phyloP scores from a whole-genome alignment of 2,888 invertebrate species.

The Mystacides longicornis region DNA sequence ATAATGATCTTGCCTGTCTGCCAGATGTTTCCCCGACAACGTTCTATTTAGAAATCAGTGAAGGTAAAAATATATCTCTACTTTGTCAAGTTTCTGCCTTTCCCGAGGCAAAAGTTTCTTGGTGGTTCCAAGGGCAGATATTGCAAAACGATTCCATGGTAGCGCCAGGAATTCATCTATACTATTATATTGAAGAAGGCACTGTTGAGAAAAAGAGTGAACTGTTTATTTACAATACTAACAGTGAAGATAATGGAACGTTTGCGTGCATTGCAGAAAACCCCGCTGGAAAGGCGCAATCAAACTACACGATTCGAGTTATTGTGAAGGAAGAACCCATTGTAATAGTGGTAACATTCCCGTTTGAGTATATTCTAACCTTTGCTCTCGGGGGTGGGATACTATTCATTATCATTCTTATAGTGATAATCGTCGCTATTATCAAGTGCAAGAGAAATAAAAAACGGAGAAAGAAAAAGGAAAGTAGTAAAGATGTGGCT shows the following conservation, averaged over 20 bases:
- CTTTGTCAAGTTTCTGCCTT: slow-evolving; percentile 73
- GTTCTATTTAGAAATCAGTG: slow-evolving; percentile 67
- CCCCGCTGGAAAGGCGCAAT: slow-evolving; percentile 68
- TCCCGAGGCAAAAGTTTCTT: slow-evolving; percentile 73
- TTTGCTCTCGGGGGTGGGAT: slow-evolving; percentile 59
- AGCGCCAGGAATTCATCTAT: slow-evolving; percentile 58
- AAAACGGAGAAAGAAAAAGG: slow-evolving; percentile 47
- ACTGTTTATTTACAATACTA: slow-evolving; percentile 69
- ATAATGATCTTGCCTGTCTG: slow-evolving; percentile 70
- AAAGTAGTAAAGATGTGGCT: slow-evolving; percentile 55
- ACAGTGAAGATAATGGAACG: slow-evolving; percentile 74
- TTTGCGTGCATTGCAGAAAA: slow-evolving; percentile 83
- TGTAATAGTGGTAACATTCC: slow-evolving; percentile 59
- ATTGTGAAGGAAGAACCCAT: slow-evolving; percentile 66
- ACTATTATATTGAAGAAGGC: slow-evolving; percentile 67
- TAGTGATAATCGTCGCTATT: slow-evolving; percentile 59
- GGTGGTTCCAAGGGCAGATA: slow-evolving; percentile 77
- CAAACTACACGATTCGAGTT: slow-evolving; percentile 75
- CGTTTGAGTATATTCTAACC: slow-evolving; percentile 63
- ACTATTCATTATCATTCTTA: slow-evolving; percentile 56
- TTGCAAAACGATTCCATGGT: slow-evolving; percentile 68
- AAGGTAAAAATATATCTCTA: slow-evolving; percentile 75
- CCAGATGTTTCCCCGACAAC: slow-evolving; percentile 72
- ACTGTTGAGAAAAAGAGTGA: slow-evolving; percentile 69
- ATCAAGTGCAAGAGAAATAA: slow-evolving; percentile 49